Base-by-base conservation (phyloP, 1,140 invertebrate genomes). In the Zaprionus capensis region DNA sequence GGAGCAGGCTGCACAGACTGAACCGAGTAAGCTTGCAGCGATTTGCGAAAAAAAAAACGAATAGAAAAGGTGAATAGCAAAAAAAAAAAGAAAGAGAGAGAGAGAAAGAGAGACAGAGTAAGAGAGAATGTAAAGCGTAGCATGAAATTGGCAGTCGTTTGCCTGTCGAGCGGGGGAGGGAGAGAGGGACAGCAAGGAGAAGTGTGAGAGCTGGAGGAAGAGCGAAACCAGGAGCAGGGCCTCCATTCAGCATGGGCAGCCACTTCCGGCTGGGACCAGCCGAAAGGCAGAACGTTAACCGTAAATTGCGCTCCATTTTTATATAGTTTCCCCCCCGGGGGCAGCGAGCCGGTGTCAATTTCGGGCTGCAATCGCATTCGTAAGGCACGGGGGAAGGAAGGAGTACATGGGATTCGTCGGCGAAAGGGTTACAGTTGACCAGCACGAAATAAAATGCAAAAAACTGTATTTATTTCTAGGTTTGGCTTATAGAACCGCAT, bases 301-400 rank as follows among this genome's bases (percentile, higher is more conserved):
- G 53, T 76, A 86, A 86, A 86, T 87, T 86, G 83, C 64, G 63
- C 71, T 77, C 78, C 73, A 88, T 87, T 87, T 86, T 78, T 87
- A 80, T 87, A 75, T 88, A 80, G 83, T 80, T 83, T 87, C 51
- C 51, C 31, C 71, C 67, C 34, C 17, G n/a, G 34, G 63, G 66
- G 61, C 69, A 87, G 49, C 76, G 62, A 87, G 76, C 66, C 80
- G 72, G 58, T 83, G 83, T 87, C 83, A 83, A 86, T 86, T 86
- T 80, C 61, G 68, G 67, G 53, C 34, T 65, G 36, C 51, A 64
- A 53, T 65, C 38, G 73, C 28, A 34, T 5, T 24, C 20, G 22
- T 20, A 1, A 12, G 46, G 20, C 46, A 51, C 3, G 0, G 2
- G 46, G 20, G 12, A 34, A 34, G 2, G 31, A 34, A 31, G 58